Evolutionary conservation across 2,888 invertebrate species (phyloP).

Genomic region (Conchocele bisecta): DNA sequence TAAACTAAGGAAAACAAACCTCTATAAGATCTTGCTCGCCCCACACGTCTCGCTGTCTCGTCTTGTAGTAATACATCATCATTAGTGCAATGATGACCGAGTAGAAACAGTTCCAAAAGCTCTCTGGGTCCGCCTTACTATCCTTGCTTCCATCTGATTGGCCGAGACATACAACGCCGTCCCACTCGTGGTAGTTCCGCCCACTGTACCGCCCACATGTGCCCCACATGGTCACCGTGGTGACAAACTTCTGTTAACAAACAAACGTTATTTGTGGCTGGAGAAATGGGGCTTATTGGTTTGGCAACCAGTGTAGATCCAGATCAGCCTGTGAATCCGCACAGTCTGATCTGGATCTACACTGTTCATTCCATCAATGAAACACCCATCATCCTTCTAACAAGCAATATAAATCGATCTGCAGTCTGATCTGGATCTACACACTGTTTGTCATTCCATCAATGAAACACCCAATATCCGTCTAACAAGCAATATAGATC

Average conservation of each 20-base stretch:
- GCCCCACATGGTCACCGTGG: conserved; percentile 76
- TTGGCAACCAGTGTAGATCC: not conserved
- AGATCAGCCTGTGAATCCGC: not conserved
- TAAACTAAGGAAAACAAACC: too few relatives aligned
- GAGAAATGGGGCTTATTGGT: not conserved
- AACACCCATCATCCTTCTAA: too few relatives aligned
- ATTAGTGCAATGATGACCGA: conserved; percentile 70
- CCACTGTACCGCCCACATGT: conserved; percentile 75
- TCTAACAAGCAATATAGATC: too few relatives aligned
- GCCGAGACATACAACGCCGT: conserved; percentile 76
- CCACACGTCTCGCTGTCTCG: conserved; percentile 62
- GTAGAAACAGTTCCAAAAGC: conserved; percentile 79
- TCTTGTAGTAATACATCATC: conserved; percentile 73
- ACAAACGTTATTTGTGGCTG: not conserved
- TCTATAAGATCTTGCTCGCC: conserved; percentile 54
- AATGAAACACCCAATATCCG: too few relatives aligned
- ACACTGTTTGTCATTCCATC: too few relatives aligned
- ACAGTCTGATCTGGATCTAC: not conserved
- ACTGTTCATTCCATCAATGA: not conserved
- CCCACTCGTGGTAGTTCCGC: conserved; percentile 70
- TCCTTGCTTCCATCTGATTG: too few relatives aligned
- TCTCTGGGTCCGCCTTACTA: conserved; percentile 75
- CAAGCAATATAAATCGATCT: too few relatives aligned
- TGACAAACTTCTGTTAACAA: conserved; percentile 66
- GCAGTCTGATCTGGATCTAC: too few relatives aligned